A percentile compares a stretch with the other conserved stretches of the same genome.
Conservation (phyloP, 35 echinoderm and acorn worm genomes). For the Apostichopus parvimensis region DNA sequence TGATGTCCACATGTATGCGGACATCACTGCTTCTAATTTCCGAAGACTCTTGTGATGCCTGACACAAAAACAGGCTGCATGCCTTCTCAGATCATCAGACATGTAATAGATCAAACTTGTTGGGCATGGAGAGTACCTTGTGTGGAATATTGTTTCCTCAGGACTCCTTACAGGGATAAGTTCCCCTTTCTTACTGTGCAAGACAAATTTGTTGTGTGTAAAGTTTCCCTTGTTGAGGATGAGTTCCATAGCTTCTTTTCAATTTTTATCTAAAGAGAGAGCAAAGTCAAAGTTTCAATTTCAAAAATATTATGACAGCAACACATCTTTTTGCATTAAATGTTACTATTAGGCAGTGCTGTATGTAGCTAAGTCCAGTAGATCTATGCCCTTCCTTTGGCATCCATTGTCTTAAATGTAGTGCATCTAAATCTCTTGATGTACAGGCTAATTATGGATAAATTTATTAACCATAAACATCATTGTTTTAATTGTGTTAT, state of each 20-base stretch:
- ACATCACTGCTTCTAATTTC: background rate
- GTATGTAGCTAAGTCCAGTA: too few species aligned
- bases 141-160: background rate
- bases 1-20: background rate
- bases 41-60: background rate
- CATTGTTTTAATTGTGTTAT: too few species aligned
- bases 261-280: background rate
- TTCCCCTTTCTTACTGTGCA: background rate
- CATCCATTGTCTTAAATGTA: too few species aligned
- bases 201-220: background rate
- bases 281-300: too few species aligned
- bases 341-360: too few species aligned
- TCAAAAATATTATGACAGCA: too few species aligned
- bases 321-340: too few species aligned
- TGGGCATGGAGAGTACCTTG: background rate
- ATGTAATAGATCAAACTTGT: background rate
- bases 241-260: background rate
- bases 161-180: conserved; percentile 11
- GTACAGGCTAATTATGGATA: too few species aligned
- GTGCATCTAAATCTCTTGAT: too few species aligned
- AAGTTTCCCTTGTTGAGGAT: background rate
- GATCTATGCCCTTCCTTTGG: too few species aligned
- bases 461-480: too few species aligned
- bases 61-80: conserved; percentile 4
- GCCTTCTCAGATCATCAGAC: background rate